These are phyloP conservation scores for Varanus komodoensis DNA, from an alignment of 2,113 vertebrate genomes.

Conservation along the genomic window DNA sequence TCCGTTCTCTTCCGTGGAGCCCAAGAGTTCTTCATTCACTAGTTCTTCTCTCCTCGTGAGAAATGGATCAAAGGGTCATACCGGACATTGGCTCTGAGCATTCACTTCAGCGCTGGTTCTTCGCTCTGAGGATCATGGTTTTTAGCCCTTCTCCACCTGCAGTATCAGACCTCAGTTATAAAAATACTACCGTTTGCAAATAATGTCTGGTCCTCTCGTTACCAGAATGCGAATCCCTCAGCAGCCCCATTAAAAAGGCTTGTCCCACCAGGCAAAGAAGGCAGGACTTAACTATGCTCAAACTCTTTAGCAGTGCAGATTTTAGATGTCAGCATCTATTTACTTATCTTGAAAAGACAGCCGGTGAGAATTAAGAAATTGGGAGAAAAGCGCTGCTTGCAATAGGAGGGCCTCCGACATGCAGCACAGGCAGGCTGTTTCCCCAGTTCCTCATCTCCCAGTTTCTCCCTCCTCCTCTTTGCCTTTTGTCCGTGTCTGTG, in stretches of 20 bases:
- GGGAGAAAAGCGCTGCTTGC: not conserved
- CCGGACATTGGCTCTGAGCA: not conserved
- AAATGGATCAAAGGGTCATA: not conserved
- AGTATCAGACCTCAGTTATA: not conserved
- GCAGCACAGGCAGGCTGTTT: accelerated
- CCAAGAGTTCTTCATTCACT: not conserved
- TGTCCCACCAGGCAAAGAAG: slow-evolving; percentile 6
- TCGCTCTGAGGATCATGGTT: not conserved
- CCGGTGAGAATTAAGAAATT: slow-evolving; percentile 47
- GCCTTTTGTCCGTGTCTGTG: not conserved
- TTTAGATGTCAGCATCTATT: slow-evolving; percentile 24
- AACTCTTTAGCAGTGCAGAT: not conserved
- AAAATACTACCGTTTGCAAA: slow-evolving; percentile 14
- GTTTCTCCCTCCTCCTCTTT: not conserved
- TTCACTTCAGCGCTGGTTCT: not conserved
- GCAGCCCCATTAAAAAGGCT: slow-evolving; percentile 3
- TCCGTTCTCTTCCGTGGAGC: not conserved
- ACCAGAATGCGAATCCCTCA: not conserved
- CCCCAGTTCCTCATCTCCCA: not conserved
- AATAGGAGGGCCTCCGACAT: not conserved
- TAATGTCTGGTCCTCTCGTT: not conserved
- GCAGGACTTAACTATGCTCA: slow-evolving; percentile 18
- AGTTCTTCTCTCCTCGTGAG: not conserved
- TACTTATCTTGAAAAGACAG: slow-evolving; percentile 54
- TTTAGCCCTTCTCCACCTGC: not conserved